Base-by-base conservation (phyloP, 2,113 vertebrate species). In the Oncorhynchus kisutch region DNA sequence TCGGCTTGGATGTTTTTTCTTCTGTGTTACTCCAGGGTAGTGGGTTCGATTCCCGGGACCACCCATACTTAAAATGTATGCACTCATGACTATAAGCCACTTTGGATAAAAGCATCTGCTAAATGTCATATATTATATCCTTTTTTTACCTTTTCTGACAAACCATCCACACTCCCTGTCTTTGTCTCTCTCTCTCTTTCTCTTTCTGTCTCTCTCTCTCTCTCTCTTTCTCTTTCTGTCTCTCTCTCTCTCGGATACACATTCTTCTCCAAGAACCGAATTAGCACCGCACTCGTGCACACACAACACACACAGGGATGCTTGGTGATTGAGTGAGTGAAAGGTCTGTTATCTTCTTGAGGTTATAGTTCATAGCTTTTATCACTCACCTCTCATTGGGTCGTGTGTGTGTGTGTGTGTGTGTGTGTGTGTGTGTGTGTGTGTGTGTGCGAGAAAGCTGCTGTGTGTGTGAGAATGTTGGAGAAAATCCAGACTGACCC, bases 111-210 rank as follows among this genome's bases (percentile, higher is more conserved):
- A 8, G 7, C 20, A 11, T 64, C 18, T 20, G 60, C 7, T n/a
- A 11, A 20, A 64, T 39, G 34, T 6, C 6, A 39, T 39, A 39
- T 9, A 45, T 45, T 45, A 11, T 45, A 45, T 45, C 39, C 4
- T 11, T 11, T 64, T 8, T 25, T 64, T 2, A 11, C 24, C 22
- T 24, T n/a, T 9, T 67, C 66, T 67, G 6, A 29, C 66, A 13
- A 25, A 25, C 22, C 34, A 39, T 20, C 5, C 67, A 9, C 66
- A 71, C 72, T 80, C 78, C 77, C 70, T 78, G 57, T 75, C 77
- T 75, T 49, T 67, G 4, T 34, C 65, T 29, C 14, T 68, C 51
- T 25, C 48, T 67, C 45, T 51, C 20, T 71, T 14, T 71, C 6
- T 25, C 69, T 71, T 1, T 51, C n/a, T 71, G 13, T 71, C n/a